Conservation (phyloP, 2,113 vertebrate species). For the Psammodynastes pulverulentus region DNA sequence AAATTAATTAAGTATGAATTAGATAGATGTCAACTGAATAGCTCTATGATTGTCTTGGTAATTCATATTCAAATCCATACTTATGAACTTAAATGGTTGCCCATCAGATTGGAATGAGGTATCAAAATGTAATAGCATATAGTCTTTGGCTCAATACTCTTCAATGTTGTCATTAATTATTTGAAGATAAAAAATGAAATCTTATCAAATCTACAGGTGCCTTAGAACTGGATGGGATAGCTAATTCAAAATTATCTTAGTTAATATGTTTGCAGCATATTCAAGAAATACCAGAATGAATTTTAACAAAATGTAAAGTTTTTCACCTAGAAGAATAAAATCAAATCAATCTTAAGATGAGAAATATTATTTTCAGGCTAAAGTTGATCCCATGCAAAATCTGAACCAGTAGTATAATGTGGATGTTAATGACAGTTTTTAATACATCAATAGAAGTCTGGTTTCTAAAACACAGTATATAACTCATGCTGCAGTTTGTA, state of each 20-base stretch:
- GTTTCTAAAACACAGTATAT: background rate
- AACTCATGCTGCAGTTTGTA: background rate
- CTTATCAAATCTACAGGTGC: background rate
- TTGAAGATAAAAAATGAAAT: background rate
- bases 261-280: background rate
- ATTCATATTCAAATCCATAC: background rate
- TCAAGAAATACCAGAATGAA: background rate
- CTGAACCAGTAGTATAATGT: background rate
- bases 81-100: background rate
- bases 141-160: background rate
- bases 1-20: background rate
- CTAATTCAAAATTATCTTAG: background rate
- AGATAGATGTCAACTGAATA: background rate
- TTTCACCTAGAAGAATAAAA: background rate
- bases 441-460: background rate
- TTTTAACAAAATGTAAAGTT: background rate
- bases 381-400: background rate
- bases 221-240: background rate
- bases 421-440: background rate
- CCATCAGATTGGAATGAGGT: background rate
- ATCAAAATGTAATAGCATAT: background rate
- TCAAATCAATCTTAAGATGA: background rate
- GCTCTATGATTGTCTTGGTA: background rate
- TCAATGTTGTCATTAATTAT: background rate
- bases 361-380: background rate